Conservation (phyloP, 2,797 vertebrate genomes). For the Phaenicophaeus curvirostris region DNA sequence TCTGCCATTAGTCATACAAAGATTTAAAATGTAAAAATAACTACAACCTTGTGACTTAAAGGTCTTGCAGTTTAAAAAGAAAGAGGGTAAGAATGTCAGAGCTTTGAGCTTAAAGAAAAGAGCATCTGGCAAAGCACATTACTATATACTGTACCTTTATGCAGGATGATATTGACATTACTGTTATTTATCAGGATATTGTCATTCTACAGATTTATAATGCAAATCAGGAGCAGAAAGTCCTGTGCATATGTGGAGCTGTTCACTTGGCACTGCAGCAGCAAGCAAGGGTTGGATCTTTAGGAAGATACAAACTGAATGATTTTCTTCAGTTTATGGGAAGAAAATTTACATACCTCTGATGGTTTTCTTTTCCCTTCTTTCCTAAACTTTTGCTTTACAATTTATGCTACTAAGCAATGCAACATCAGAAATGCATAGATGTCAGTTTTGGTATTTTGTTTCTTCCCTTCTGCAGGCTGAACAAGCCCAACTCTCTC, state of each 20-base stretch:
- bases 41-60: not conserved
- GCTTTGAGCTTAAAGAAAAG: not conserved
- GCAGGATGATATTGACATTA: not conserved
- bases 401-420: not conserved
- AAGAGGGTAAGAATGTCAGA: not conserved
- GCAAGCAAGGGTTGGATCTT: not conserved
- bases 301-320: not conserved
- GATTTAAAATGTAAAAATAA: not conserved
- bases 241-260: not conserved
- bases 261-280: not conserved
- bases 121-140: not conserved
- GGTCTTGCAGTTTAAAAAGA: not conserved
- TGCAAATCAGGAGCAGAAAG: not conserved
- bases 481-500: no score
- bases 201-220: not conserved
- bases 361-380: not conserved
- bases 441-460: not conserved
- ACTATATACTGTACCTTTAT: not conserved
- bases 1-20: not conserved
- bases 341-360: not conserved
- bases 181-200: not conserved
- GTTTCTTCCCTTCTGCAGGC: not conserved
- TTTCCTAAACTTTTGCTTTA: not conserved
- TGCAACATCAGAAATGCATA: not conserved
- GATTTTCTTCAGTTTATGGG: not conserved